Base-by-base conservation (phyloP, 2,797 vertebrate genomes). In the Masticophis lateralis region DNA sequence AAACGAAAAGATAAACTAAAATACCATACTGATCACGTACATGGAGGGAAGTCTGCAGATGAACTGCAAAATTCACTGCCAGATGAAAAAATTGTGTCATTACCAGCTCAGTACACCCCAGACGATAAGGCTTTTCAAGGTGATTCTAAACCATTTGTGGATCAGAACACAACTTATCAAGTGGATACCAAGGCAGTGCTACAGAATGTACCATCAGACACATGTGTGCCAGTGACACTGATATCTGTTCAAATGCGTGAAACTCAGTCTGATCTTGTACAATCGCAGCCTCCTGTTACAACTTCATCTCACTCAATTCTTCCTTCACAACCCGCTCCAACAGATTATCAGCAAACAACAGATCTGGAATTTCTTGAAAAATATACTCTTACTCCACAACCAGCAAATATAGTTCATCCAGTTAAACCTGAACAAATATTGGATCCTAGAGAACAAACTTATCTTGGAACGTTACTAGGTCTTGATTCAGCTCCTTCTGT, bases 1-100 rank as follows among this genome's bases (percentile, higher is more conserved):
- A 99, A 99, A 96, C 97, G 99, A 92, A 99, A 99, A 93, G 99
- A 99, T 98, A 99, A 99, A 95, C 97, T 99, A 56, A 99, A 99
- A 96, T 99, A 99, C 92, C 99, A 99, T 18, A 98, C 98, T 10
- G 99, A 99, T 96, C 99, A 99, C 0, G 99, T 99, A 89, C 99
- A 99, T 95, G 98, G 98, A 93, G 97, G 97, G 28, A 98, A 98
- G 60, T 97, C 97, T 60, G 95, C 97, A 0, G 98, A 98, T 92
- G 98, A 98, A 47, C 94, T 97, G 2, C 86, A 97, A 94, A 96
- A 97, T 25, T 92, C 94, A 0, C 94, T 97, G 79, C 90, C 97
- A 1, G 98, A 98, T 86, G 98, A 98, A 95, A 99, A 99, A 94
- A 95, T 97, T 0, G 96, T 96, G 25, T 96, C 98, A 47, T 92